Base-by-base conservation (phyloP, 2,888 invertebrate species). In the Yponomeuta sedellus region DNA sequence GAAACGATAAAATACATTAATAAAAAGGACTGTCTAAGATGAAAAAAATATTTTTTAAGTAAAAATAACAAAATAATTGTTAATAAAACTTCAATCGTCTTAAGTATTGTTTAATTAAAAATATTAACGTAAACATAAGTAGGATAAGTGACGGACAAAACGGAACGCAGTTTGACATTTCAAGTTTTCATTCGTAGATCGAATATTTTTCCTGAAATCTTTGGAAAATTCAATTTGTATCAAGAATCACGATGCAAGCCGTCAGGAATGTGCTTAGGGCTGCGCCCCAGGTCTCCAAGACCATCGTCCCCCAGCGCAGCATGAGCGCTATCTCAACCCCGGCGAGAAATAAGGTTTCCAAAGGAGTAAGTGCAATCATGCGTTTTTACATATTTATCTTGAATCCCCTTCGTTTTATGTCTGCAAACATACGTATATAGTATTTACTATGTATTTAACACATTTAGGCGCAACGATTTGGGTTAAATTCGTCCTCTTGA, bases 321-420 rank as follows among this genome's bases (percentile, higher is more conserved):
- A 88, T 89, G 88, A 86, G 81, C 67, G 86, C 75, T 0, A 73
- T 85, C 64, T 70, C 78, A 20, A 74, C 79, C 8, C 87, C 88
- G 0, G 75, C 87, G 0, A 81, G 84, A 64, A 79, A 78, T 56
- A 87, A 83, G 73, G 73, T 88, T 62, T 77, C 86, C 3, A 80
- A 68, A 66, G 87, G 72, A n/a, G 88, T 88, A 76, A 77, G 88
- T 81, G 69, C 5, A 34, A 58, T 39, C 20, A 19, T 57, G 10
- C 28, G 39, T 39, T 16, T 52, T 61, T 64, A 64, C 16, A 16
- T 3, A 52, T 52, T 52, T 52, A 34, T 34, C 6, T 5, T 34
- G 34, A 34, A 34, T 34, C 5, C 34, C 34, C 34, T 34, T 34
- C 40, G 11, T 65, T 19, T 12, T 3, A 34, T 16, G 66, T 67